These are phyloP conservation scores for Zonotrichia leucophrys DNA, from an alignment of 2,113 vertebrate species.

Conservation along the genomic window DNA sequence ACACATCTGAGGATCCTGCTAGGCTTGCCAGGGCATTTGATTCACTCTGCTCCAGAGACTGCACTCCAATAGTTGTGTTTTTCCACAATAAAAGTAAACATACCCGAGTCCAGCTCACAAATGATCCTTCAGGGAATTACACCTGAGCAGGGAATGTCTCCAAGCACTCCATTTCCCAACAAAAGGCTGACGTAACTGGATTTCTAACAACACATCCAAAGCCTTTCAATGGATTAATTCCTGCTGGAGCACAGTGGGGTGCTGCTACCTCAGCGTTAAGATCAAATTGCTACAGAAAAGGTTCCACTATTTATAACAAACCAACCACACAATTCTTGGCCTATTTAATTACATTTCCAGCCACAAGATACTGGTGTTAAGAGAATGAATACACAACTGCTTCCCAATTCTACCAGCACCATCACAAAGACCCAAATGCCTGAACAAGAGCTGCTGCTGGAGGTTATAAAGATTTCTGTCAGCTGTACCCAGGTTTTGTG, in stretches of 20 bases:
- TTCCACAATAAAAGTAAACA: background rate
- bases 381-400: background rate
- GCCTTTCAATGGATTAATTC: background rate
- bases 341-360: background rate
- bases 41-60: background rate
- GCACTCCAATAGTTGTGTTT: background rate
- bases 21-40: background rate
- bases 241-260: background rate
- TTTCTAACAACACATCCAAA: background rate
- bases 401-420: background rate
- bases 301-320: background rate
- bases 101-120: background rate
- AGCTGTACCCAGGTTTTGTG: background rate
- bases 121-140: background rate
- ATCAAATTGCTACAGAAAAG: background rate
- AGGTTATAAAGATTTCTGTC: background rate
- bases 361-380: background rate
- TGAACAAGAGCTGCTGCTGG: background rate
- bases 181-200: background rate
- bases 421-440: background rate
- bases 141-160: background rate
- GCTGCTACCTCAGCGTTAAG: background rate
- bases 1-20: background rate
- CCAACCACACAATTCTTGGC: background rate
- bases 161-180: background rate